phyloP scores from a whole-genome alignment of 2,888 invertebrate species.

The Ditylenchus weischeri region DNA sequence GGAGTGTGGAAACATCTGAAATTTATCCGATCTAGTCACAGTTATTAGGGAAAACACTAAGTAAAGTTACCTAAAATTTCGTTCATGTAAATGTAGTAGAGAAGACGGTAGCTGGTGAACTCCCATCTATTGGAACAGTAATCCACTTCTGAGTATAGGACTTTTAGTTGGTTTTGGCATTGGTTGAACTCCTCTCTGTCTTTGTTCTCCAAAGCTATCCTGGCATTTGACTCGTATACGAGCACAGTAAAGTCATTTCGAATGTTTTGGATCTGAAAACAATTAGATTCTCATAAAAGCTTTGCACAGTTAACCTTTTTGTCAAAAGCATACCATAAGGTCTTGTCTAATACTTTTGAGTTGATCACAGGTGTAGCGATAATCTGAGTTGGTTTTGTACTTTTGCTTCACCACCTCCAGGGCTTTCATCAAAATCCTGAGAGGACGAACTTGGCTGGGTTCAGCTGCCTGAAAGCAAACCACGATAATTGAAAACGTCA shows the following conservation, averaged over 20 bases:
- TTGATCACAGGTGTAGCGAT: slow-evolving; percentile 95
- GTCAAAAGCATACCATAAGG: slow-evolving; percentile 72
- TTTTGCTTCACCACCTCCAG: slow-evolving; percentile 83
- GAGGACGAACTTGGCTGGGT: slow-evolving; percentile 79
- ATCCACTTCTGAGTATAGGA: slow-evolving; percentile 70
- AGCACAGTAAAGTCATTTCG: slow-evolving; percentile 89
- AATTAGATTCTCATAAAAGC: slow-evolving; percentile 57
- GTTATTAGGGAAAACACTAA: no score
- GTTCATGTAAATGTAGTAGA: slow-evolving; percentile 96
- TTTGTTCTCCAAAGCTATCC: slow-evolving; percentile 91
- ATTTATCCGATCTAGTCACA: background rate
- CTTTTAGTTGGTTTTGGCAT: slow-evolving; percentile 95
- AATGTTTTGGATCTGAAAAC: slow-evolving; percentile 81
- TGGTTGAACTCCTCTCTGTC: slow-evolving; percentile 99
- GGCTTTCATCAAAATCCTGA: slow-evolving; percentile 77
- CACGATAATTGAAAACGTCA: no score
- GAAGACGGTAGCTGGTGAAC: slow-evolving; percentile 89
- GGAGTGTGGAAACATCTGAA: slow-evolving; percentile 84
- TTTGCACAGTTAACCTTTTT: background rate
- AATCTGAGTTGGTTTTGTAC: slow-evolving; percentile 83
- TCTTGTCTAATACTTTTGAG: slow-evolving; percentile 96
- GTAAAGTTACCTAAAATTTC: slow-evolving; percentile 78
- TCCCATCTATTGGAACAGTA: slow-evolving; percentile 72
- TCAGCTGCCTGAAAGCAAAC: slow-evolving; percentile 75
- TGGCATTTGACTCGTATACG: slow-evolving; percentile 97